These are phyloP conservation scores for Nymphalis polychloros DNA, from an alignment of 2,888 invertebrate species.

Conservation along the genomic window DNA sequence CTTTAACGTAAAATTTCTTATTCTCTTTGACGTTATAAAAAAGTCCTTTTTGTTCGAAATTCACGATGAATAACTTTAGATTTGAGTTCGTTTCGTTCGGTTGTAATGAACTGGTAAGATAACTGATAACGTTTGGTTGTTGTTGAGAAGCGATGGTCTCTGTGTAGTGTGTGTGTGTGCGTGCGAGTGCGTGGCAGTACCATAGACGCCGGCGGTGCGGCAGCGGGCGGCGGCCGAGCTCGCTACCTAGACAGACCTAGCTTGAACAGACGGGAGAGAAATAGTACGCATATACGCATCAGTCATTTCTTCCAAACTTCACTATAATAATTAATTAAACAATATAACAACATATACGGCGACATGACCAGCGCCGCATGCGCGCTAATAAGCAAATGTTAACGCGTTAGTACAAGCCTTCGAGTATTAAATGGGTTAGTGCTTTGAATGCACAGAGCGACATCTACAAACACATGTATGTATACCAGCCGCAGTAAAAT, in stretches of 20 bases:
- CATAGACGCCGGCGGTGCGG: slow-evolving; percentile 69
- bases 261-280: slow-evolving; percentile 81
- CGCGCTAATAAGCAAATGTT: slow-evolving; percentile 10
- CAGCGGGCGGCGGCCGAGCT: slow-evolving; percentile 69
- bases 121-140: too few species aligned
- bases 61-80: too few species aligned
- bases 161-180: slow-evolving; percentile 32
- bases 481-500: neutral
- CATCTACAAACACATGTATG: neutral
- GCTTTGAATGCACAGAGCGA: slow-evolving; percentile 12
- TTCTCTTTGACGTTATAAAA: too few species aligned
- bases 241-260: slow-evolving; percentile 73
- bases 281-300: slow-evolving; percentile 78
- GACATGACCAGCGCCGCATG: slow-evolving; percentile 7
- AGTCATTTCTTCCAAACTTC: slow-evolving; percentile 75
- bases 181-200: slow-evolving; percentile 65
- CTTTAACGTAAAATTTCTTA: too few species aligned
- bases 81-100: too few species aligned
- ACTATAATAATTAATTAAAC: slow-evolving; percentile 39
- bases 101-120: too few species aligned
- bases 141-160: too few species aligned
- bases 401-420: slow-evolving; percentile 10
- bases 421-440: slow-evolving; percentile 2
- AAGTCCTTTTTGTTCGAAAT: too few species aligned
- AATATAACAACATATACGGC: slow-evolving; percentile 14